A percentile compares a stretch with the other conserved stretches of the same genome.
These are phyloP conservation scores for Leptinotarsa juncta DNA, from an alignment of 2,888 invertebrate genomes.

Conservation along the genomic window DNA sequence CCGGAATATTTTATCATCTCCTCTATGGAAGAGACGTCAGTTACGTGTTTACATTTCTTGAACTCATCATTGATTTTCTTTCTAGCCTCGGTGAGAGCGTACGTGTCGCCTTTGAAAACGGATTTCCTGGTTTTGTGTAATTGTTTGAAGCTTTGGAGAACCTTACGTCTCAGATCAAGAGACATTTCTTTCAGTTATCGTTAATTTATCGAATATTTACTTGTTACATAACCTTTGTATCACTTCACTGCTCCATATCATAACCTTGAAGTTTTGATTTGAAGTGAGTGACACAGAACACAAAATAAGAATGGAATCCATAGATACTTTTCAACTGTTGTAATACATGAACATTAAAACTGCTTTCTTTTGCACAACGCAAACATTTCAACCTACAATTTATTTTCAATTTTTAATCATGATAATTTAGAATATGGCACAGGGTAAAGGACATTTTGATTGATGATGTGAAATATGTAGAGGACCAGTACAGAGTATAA, in stretches of 20 bases:
- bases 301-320: no score
- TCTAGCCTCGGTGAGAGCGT: constrained; percentile 74
- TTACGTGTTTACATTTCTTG: constrained; percentile 74
- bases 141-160: constrained; percentile 76
- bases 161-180: constrained; percentile 66
- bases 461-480: no score
- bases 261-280: no score
- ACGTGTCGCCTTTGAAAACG: constrained; percentile 76
- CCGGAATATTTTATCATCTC: constrained; percentile 77
- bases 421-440: no score
- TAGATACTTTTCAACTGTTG: no score
- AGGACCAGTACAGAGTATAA: no score
- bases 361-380: no score
- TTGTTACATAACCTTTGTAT: constrained; percentile 9
- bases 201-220: background rate
- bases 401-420: no score
- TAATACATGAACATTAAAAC: no score
- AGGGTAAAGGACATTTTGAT: no score
- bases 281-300: no score
- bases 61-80: constrained; percentile 82
- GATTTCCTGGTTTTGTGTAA: constrained; percentile 76
- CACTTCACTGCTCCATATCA: background rate
- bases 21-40: constrained; percentile 71
- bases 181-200: background rate
- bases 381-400: no score